Percentiles rank a stretch among this genome's conserved stretches.
phyloP scores from a whole-genome alignment of 2,888 invertebrate genomes.

The Lepidonotus clava region DNA sequence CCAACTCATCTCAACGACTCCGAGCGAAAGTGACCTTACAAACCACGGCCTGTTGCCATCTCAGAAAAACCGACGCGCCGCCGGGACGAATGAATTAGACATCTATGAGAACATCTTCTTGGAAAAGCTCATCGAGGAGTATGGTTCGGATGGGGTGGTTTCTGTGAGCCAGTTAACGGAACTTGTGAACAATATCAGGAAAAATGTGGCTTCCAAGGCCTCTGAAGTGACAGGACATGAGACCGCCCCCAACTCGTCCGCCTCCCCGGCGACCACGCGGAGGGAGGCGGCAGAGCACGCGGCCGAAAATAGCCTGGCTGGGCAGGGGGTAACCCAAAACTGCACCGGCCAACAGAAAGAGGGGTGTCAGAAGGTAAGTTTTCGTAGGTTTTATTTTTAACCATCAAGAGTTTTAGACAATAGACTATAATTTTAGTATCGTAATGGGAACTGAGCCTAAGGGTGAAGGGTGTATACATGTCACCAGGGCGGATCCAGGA shows the following conservation, averaged over 20 bases:
- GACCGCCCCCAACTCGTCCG: no score
- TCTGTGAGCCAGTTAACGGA: background rate
- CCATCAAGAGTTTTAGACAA: no score
- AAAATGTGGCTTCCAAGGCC: background rate
- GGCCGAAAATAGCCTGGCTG: no score
- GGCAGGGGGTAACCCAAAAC: no score
- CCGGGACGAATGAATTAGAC: background rate
- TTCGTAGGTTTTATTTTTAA: no score
- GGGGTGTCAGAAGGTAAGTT: background rate
- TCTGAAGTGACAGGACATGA: background rate
- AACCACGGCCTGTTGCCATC: background rate
- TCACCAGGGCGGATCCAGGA: no score
- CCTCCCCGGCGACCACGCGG: no score
- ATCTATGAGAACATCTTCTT: constrained; percentile 5
- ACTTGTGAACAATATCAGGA: background rate
- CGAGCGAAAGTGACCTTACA: background rate
- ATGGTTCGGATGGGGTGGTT: constrained; percentile 29
- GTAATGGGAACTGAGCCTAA: no score
- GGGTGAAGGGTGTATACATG: no score
- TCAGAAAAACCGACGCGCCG: background rate
- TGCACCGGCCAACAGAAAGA: background rate
- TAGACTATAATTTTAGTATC: no score
- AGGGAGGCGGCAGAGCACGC: no score
- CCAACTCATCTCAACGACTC: background rate
- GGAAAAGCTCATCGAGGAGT: constrained; percentile 17